These are phyloP conservation scores for Riparia riparia DNA, from an alignment of 2,113 vertebrate species.

Conservation along the genomic window DNA sequence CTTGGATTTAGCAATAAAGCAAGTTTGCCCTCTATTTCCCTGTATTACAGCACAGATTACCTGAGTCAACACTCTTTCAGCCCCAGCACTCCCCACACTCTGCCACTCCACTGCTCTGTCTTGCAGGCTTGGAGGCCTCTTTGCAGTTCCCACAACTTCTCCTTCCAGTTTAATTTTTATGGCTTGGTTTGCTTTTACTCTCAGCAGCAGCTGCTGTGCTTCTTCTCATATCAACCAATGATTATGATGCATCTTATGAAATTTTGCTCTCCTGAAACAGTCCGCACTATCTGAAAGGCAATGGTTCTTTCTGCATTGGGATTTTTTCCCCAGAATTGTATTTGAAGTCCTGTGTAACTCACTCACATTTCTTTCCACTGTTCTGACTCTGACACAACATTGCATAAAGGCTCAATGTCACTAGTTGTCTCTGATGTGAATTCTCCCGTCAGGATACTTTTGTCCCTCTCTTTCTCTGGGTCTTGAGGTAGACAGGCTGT, in stretches of 20 bases:
- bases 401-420: not conserved
- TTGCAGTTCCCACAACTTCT: not conserved
- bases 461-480: not conserved
- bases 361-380: not conserved
- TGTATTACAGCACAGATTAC: not conserved
- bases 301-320: not conserved
- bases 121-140: not conserved
- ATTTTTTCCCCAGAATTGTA: not conserved
- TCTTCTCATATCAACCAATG: not conserved
- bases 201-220: not conserved
- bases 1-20: not conserved
- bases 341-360: not conserved
- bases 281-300: not conserved
- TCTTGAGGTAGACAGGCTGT: not conserved
- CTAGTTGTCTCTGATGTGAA: not conserved
- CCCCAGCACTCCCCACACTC: not conserved
- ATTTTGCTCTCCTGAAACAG: not conserved
- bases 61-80: fast-evolving
- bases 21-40: not conserved
- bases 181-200: not conserved
- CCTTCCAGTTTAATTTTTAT: not conserved
- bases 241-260: not conserved
- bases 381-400: not conserved
- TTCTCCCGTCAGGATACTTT: not conserved
- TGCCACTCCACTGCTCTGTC: not conserved